A percentile compares a stretch with the other conserved stretches of the same genome.
These are phyloP conservation scores for Drosophila parabipectinata DNA, from an alignment of 1,140 invertebrate species.

Conservation along the genomic window DNA sequence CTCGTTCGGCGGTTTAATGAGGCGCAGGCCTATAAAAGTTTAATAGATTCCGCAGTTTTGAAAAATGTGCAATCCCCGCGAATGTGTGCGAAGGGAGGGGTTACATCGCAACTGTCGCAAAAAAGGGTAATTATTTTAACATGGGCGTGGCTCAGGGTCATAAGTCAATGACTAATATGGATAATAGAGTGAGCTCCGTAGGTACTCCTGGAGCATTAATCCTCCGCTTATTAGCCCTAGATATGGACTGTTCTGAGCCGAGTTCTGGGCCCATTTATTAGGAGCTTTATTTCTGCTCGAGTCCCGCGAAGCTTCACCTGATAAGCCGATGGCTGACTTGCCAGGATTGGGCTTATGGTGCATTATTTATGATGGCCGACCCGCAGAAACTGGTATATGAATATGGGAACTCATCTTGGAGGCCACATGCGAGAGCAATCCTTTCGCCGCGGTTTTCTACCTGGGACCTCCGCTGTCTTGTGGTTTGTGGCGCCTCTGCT, in stretches of 20 bases:
- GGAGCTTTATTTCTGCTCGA: slow-evolving; percentile 6
- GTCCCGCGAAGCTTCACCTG: slow-evolving; percentile 29
- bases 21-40: slow-evolving; percentile 55
- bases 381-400: slow-evolving; percentile 14
- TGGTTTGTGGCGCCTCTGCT: slow-evolving; percentile 46
- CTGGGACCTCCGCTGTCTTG: slow-evolving; percentile 33
- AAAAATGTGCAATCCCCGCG: slow-evolving; percentile 6
- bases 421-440: slow-evolving; percentile 42
- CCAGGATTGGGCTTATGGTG: slow-evolving; percentile 21
- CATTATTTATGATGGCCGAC: slow-evolving; percentile 67
- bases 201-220: too few species aligned
- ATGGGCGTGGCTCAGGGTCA: slow-evolving; percentile 50
- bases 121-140: slow-evolving; percentile 40
- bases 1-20: slow-evolving; percentile 61
- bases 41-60: slow-evolving; percentile 28
- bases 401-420: slow-evolving; percentile 7
- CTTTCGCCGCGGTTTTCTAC: slow-evolving; percentile 58
- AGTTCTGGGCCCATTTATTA: slow-evolving; percentile 4
- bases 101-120: slow-evolving; percentile 56
- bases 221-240: background rate
- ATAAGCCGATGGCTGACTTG: slow-evolving; percentile 31
- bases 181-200: background rate
- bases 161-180: slow-evolving; percentile 59
- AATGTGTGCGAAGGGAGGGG: slow-evolving; percentile 13
- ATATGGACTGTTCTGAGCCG: too few species aligned